Percentiles rank a stretch among this genome's conserved stretches.
Evolutionary conservation across 1,140 invertebrate genomes (phyloP).

Genomic region (Bemisia tabaci): DNA sequence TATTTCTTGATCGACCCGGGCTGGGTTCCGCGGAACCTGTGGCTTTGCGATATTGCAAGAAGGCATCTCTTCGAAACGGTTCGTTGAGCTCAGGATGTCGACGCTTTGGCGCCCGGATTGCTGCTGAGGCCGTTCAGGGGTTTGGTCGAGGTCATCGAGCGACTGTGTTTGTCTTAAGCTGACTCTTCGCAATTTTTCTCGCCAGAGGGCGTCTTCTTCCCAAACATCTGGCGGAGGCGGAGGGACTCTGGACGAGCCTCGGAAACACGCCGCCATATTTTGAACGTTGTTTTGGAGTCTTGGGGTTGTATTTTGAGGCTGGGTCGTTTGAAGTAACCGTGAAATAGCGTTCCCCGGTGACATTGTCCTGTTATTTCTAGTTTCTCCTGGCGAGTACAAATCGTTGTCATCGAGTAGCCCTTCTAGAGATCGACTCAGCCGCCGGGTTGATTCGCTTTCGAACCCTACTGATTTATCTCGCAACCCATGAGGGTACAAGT

Average conservation of each 20-base stretch:
- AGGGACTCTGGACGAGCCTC: constrained; percentile 10
- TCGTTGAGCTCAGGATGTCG: constrained; percentile 15
- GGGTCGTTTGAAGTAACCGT: constrained; percentile 19
- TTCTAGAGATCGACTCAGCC: constrained; percentile 43
- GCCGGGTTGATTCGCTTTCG: constrained; percentile 12
- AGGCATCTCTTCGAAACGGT: background rate
- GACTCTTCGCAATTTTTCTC: constrained; percentile 58
- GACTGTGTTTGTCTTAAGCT: constrained; percentile 65
- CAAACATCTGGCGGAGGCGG: constrained; percentile 43
- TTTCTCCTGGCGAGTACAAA: constrained; percentile 24
- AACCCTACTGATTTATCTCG: constrained; percentile 28
- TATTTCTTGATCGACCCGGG: constrained; percentile 5
- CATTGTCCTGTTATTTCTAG: constrained; percentile 11
- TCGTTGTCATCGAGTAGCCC: constrained; percentile 44
- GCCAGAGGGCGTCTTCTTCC: constrained; percentile 69
- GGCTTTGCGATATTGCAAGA: constrained; percentile 1
- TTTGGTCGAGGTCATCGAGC: constrained; percentile 55
- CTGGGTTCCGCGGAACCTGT: background rate
- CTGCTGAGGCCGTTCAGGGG: constrained; percentile 9
- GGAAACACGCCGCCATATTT: constrained; percentile 6
- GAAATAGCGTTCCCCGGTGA: constrained; percentile 21
- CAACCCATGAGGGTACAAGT: constrained; percentile 36
- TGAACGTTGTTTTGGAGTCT: constrained; percentile 21
- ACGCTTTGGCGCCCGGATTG: constrained; percentile 17
- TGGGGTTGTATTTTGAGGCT: constrained; percentile 10